A percentile compares a stretch with the other conserved stretches of the same genome.
Conservation (phyloP, 2,888 invertebrate species). For the Thelaira solivaga region DNA sequence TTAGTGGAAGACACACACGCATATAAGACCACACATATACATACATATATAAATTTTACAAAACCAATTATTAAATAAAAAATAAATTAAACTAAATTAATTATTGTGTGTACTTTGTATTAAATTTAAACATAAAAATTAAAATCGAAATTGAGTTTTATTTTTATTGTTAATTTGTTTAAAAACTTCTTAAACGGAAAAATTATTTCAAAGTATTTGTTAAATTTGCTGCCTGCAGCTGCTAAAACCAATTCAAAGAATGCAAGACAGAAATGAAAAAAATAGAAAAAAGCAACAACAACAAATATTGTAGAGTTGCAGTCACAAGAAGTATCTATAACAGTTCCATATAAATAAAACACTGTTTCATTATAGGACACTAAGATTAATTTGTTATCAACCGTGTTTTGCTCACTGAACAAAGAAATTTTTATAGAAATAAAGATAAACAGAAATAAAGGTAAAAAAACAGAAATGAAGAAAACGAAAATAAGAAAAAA, state of each 20-base stretch:
- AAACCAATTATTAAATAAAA: neutral
- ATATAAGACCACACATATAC: conserved; percentile 5
- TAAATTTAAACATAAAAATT: neutral
- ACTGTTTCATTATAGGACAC: too few species aligned
- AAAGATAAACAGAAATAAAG: conserved; percentile 28
- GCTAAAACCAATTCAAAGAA: conserved; percentile 41
- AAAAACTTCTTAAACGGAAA: neutral
- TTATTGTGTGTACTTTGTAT: conserved; percentile 32
- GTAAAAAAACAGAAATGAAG: neutral
- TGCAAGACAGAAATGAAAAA: neutral
- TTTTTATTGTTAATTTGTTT: neutral
- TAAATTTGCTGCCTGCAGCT: conserved; percentile 59
- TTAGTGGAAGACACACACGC: neutral
- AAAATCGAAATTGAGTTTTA: neutral
- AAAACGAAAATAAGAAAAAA: conserved; percentile 14
- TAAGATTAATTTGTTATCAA: too few species aligned
- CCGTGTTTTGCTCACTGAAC: too few species aligned
- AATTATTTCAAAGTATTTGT: neutral
- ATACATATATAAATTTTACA: too few species aligned
- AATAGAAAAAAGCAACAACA: conserved; percentile 18
- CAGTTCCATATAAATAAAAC: too few species aligned
- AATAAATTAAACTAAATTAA: conserved; percentile 36
- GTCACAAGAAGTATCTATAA: too few species aligned
- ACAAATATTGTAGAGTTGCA: neutral
- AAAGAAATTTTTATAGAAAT: too few species aligned